A percentile compares a stretch with the other conserved stretches of the same genome.
These are phyloP conservation scores for Syngnathus typhle DNA, from an alignment of 2,113 vertebrate species.

Conservation along the genomic window DNA sequence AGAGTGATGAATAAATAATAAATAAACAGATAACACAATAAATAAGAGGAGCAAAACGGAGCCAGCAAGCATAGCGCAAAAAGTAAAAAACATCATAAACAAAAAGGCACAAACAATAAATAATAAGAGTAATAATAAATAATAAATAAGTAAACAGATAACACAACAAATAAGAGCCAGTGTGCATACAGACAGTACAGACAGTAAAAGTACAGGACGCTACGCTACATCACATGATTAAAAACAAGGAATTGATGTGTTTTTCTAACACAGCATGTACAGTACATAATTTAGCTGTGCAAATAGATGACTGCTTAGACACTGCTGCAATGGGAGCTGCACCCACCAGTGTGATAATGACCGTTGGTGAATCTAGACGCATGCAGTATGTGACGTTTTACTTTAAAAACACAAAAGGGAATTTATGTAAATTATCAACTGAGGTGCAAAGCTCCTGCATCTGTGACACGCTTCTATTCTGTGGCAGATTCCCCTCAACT, in stretches of 20 bases:
- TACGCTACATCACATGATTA: conserved; percentile 33
- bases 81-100: no score
- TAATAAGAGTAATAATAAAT: no score
- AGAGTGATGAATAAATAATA: no score
- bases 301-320: background rate
- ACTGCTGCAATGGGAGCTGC: conserved; percentile 5
- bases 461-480: background rate
- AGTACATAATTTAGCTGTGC: conserved; percentile 10
- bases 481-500: background rate
- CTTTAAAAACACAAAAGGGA: background rate
- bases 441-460: background rate
- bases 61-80: no score
- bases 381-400: background rate
- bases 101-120: no score
- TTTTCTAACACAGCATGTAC: conserved; percentile 20
- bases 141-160: no score
- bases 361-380: conserved; percentile 4
- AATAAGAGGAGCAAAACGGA: no score
- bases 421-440: background rate
- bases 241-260: conserved; percentile 13
- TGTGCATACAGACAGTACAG: no score
- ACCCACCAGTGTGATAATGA: background rate
- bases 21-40: no score
- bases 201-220: no score
- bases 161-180: no score